Base-by-base conservation (phyloP, 2,888 invertebrate genomes). In the Metopia argyrocephala region DNA sequence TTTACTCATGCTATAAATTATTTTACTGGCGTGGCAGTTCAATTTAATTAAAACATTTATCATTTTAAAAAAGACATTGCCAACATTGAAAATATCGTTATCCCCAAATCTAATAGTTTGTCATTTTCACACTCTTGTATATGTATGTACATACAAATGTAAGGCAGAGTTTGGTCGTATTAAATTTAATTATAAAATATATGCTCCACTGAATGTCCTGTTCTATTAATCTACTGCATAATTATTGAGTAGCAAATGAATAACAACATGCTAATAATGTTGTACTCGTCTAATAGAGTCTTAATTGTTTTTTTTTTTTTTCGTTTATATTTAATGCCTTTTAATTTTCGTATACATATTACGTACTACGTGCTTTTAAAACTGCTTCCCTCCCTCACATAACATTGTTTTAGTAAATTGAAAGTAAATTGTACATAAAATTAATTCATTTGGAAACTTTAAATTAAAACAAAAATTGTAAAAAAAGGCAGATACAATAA, bases 391-490 rank as follows among this genome's bases (percentile, higher is more conserved):
- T 54, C 20, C 12, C 28, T 18, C 50, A 9, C 31, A 31, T 5
- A 9, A 31, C 31, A 31, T 31, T 3, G 46, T 38, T 38, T 38
- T 27, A 21, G 28, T n/a, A 57, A 70, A 65, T 70, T 57, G 28
- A 76, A 70, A 12, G 38, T 70, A 64, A 70, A 57, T 68, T 31
- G 23, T 56, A 61, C 25, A 27, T 21, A 38, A 64, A 76, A 69
- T 20, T 31, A 59, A 75, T 75, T 75, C 66, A 69, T 57, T 57
- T 70, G 20, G 23, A 61, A 76, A 64, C 18, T 70, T 71, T 59
- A 59, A 70, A 76, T 76, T 57, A 6, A 59, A 57, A 57, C 64
- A 64, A 50, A 25, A 64, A 65, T 25, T 46, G n/a, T n/a, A 56
- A 21, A 52, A 52, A 20, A 27, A 56, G 27, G 18, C 25, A 25